A percentile compares a stretch with the other conserved stretches of the same genome.
Conservation (phyloP, 2,113 vertebrate genomes). For the Macquaria ambigua region DNA sequence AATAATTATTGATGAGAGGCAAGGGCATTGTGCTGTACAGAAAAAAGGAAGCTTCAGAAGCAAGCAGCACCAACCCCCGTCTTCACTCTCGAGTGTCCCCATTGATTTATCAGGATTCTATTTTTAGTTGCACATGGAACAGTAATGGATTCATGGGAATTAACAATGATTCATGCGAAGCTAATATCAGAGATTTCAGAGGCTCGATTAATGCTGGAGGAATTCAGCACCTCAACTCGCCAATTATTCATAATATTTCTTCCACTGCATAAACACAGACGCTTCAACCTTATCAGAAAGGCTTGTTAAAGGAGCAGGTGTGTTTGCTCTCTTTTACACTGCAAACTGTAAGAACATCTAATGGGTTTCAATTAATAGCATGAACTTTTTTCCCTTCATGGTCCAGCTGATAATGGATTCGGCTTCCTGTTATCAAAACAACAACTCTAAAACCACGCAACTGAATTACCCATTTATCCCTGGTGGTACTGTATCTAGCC, state of each 20-base stretch:
- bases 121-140: slow-evolving; percentile 77
- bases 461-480: slow-evolving; percentile 1
- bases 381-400: slow-evolving; percentile 39
- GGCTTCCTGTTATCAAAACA: slow-evolving; percentile 25
- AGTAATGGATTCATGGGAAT: slow-evolving; percentile 77
- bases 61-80: slow-evolving; percentile 49
- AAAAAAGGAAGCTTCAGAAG: slow-evolving; percentile 67
- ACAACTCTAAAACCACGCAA: background rate
- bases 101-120: slow-evolving; percentile 79
- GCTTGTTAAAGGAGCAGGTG: slow-evolving; percentile 58
- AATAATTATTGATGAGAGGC: slow-evolving; percentile 75
- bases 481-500: slow-evolving; percentile 2
- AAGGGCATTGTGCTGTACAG: slow-evolving; percentile 52
- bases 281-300: slow-evolving; percentile 38
- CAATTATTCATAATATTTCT: slow-evolving; percentile 77
- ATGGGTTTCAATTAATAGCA: slow-evolving; percentile 53
- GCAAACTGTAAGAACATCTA: slow-evolving; percentile 46
- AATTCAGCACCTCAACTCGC: slow-evolving; percentile 60
- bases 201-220: slow-evolving; percentile 68
- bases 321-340: slow-evolving; percentile 31
- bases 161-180: slow-evolving; percentile 76
- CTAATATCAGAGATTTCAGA: slow-evolving; percentile 77
- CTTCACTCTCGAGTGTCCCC: slow-evolving; percentile 72
- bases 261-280: slow-evolving; percentile 68
- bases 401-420: slow-evolving; percentile 24